Conservation (phyloP, 2,113 vertebrate genomes). For the Podarcis raffonei region DNA sequence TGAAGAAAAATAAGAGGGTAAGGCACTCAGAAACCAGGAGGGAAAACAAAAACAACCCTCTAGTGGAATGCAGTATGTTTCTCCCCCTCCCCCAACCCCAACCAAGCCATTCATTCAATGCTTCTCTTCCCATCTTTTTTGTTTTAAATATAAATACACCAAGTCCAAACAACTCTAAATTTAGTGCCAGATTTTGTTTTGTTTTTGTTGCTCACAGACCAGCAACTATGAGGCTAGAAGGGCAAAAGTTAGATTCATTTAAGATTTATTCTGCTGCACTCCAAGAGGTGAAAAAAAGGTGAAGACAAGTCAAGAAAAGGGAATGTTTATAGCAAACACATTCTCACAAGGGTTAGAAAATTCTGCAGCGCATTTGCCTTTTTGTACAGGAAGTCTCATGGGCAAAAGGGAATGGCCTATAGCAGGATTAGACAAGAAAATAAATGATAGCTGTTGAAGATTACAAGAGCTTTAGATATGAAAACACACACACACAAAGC, state of each 20-base stretch:
- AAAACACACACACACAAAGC: background rate
- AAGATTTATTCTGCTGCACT: conserved; percentile 19
- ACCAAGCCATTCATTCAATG: background rate
- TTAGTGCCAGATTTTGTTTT: background rate
- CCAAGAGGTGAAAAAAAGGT: conserved; percentile 28
- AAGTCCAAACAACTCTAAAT: conserved; percentile 20
- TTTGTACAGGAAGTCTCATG: conserved; percentile 10
- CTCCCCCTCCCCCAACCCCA: background rate
- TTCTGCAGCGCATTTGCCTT: background rate
- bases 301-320: conserved; percentile 15
- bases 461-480: conserved; percentile 6
- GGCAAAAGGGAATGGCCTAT: conserved; percentile 23
- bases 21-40: background rate
- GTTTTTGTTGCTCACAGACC: conserved; percentile 25
- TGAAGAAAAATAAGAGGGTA: background rate
- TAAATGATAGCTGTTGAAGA: conserved; percentile 18
- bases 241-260: conserved; percentile 44
- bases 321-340: conserved; percentile 6
- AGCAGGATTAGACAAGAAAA: conserved; percentile 40
- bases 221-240: conserved; percentile 23
- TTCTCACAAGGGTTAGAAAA: conserved; percentile 28
- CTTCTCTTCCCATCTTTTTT: background rate
- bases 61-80: conserved; percentile 25
- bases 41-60: background rate
- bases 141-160: background rate